These are phyloP conservation scores for Thamnophis elegans DNA, from an alignment of 2,797 vertebrate species.

Conservation along the genomic window DNA sequence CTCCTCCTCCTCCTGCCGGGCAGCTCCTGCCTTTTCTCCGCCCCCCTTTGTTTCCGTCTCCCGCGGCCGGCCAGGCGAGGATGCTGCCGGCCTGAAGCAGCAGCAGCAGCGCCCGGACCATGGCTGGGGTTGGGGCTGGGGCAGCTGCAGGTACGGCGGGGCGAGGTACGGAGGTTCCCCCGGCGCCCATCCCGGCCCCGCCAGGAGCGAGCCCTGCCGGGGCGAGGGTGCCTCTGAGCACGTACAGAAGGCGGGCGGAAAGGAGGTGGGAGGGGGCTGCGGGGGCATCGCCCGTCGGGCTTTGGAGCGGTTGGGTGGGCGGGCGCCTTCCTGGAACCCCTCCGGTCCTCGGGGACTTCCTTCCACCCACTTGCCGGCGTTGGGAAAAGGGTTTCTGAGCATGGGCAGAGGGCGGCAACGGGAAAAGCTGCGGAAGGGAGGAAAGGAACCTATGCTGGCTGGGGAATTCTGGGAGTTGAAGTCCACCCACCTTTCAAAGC, in stretches of 20 bases:
- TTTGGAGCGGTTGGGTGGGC: neutral
- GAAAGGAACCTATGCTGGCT: too few species aligned
- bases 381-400: neutral
- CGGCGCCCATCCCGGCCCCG: neutral
- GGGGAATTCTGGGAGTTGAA: neutral
- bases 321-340: neutral
- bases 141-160: neutral
- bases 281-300: neutral
- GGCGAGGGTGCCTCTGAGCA: neutral
- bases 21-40: neutral
- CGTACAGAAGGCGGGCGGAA: neutral
- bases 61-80: neutral
- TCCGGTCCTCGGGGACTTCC: neutral
- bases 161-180: neutral
- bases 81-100: neutral
- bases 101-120: neutral
- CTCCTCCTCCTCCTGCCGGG: neutral
- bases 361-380: neutral
- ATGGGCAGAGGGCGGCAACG: neutral
- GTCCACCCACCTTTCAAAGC: neutral
- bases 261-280: neutral
- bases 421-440: neutral
- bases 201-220: neutral
- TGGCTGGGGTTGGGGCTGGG: neutral
- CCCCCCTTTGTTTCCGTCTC: neutral